phyloP scores from a whole-genome alignment of 2,888 invertebrate genomes.

The Vandiemenella viatica region DNA sequence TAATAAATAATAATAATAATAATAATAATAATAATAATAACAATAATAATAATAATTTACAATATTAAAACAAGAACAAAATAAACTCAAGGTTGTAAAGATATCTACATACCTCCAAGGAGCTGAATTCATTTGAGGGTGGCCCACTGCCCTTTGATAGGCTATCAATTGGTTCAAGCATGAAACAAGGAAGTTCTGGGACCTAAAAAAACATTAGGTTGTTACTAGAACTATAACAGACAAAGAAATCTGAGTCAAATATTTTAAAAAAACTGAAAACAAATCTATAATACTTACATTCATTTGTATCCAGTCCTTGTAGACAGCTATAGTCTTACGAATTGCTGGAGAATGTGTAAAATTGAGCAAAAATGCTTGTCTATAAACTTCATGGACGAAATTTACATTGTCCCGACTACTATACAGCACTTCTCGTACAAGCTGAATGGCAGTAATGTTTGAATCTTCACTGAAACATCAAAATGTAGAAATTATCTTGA shows the following conservation, averaged over 20 bases:
- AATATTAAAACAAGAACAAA: no score
- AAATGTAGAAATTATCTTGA: no score
- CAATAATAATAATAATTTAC: no score
- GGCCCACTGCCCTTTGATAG: constrained; percentile 22
- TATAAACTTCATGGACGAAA: constrained; percentile 84
- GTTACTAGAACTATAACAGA: background rate
- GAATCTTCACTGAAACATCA: constrained; percentile 13
- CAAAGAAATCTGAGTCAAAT: background rate
- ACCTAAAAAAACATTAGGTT: constrained; percentile 26
- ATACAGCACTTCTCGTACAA: constrained; percentile 79
- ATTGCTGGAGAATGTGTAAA: constrained; percentile 79
- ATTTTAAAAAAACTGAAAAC: background rate
- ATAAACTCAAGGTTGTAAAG: no score
- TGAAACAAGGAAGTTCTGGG: constrained; percentile 63
- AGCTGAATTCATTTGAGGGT: constrained; percentile 13
- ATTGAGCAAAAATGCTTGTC: constrained; percentile 82
- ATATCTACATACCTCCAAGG: constrained; percentile 10
- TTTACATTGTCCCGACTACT: constrained; percentile 81
- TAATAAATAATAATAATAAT: no score
- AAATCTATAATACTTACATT: constrained; percentile 36
- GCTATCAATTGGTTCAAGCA: constrained; percentile 36
- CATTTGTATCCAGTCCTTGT: constrained; percentile 90
- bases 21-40: no score
- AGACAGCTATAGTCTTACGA: constrained; percentile 75
- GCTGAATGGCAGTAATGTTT: constrained; percentile 37